Evolutionary conservation across 2,888 invertebrate genomes (phyloP).

Genomic region (Sarcophaga caerulescens): DNA sequence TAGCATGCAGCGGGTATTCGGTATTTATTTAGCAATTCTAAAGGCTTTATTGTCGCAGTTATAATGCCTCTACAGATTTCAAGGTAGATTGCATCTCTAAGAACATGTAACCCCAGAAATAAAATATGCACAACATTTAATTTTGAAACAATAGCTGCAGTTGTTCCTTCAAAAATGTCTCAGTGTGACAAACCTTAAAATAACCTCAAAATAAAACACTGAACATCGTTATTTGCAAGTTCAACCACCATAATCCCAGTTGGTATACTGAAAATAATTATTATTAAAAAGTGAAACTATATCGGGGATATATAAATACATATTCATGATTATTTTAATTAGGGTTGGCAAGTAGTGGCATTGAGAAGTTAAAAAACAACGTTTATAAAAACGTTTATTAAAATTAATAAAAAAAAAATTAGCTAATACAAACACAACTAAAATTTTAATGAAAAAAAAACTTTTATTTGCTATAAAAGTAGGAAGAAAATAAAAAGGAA

Average conservation of each 20-base stretch:
- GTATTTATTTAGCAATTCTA: too few species aligned
- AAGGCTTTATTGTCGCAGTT: too few species aligned
- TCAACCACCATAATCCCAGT: conserved; percentile 15
- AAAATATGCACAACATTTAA: not conserved
- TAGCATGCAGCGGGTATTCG: too few species aligned
- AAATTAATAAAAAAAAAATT: too few species aligned
- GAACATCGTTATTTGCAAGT: not conserved
- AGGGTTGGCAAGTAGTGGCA: too few species aligned
- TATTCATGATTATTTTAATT: too few species aligned
- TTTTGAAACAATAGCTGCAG: not conserved
- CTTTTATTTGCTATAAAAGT: not conserved
- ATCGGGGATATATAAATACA: too few species aligned
- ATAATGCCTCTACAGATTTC: too few species aligned
- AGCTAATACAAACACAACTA: not conserved
- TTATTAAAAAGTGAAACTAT: conserved; percentile 35
- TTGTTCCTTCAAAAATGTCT: not conserved
- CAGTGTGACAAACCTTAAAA: conserved; percentile 36
- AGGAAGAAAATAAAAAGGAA: not conserved
- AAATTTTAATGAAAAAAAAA: not conserved
- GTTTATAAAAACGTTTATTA: too few species aligned
- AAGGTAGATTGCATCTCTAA: not conserved
- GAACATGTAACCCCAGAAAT: not conserved
- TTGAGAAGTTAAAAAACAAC: too few species aligned
- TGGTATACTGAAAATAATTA: conserved; percentile 38
- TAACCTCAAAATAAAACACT: not conserved